Evolutionary conservation across 1,140 invertebrate species (phyloP).

Genomic region (Streblospio benedicti): DNA sequence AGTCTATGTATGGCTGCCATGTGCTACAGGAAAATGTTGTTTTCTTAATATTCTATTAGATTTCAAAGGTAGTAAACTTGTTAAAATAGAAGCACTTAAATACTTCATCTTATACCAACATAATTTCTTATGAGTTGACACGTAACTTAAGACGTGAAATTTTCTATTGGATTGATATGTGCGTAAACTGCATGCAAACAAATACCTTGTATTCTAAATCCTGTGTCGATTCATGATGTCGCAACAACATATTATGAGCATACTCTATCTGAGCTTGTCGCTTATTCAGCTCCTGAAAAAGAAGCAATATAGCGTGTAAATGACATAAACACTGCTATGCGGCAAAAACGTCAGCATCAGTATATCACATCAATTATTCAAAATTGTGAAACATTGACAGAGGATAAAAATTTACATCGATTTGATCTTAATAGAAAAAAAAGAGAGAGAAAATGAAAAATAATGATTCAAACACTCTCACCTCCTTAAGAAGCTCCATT

Average conservation of each 20-base stretch:
- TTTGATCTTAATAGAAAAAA: not conserved
- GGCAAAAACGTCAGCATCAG: not conserved
- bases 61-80: constrained; percentile 2
- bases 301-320: not conserved
- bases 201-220: constrained; percentile 64
- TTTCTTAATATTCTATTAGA: not conserved
- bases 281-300: constrained; percentile 77
- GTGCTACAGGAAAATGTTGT: constrained; percentile 52
- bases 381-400: not conserved
- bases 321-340: constrained; percentile 15
- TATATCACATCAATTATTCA: not conserved
- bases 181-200: not conserved
- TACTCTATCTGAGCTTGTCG: constrained; percentile 87
- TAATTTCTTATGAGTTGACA: no score
- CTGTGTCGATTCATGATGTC: constrained; percentile 93
- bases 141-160: no score
- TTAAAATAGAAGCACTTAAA: no score
- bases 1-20: constrained; percentile 87
- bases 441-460: not conserved
- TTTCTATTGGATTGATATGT: constrained; percentile 8
- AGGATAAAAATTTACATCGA: not conserved
- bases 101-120: no score
- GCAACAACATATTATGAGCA: constrained; percentile 85
- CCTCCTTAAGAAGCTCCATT: constrained; percentile 81
- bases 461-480: constrained; percentile 37